Evolutionary conservation across 2,797 vertebrate species (phyloP).

Genomic region (Morelia viridis): DNA sequence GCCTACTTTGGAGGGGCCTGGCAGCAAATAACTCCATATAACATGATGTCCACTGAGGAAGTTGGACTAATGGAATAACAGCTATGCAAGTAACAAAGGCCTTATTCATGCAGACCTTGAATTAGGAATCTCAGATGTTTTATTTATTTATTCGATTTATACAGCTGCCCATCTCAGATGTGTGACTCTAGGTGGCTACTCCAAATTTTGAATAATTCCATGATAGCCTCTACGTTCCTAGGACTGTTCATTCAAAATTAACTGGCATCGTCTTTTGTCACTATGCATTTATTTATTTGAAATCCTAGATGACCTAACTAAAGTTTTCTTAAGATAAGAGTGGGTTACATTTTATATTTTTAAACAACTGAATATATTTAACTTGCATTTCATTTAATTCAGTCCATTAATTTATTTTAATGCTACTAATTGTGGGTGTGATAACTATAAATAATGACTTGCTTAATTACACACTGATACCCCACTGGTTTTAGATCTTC

Average conservation of each 20-base stretch:
- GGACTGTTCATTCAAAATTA: background rate
- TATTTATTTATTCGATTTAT: background rate
- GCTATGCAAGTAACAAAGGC: background rate
- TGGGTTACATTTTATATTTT: background rate
- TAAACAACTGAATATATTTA: background rate
- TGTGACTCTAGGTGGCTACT: background rate
- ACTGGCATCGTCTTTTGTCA: background rate
- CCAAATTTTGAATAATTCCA: background rate
- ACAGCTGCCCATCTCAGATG: background rate
- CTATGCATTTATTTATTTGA: background rate
- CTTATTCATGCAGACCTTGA: background rate
- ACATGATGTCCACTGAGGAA: background rate
- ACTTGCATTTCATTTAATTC: conserved; percentile 3
- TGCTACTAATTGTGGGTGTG: background rate
- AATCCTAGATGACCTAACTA: background rate
- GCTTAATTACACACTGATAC: conserved; percentile 23
- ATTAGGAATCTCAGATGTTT: background rate
- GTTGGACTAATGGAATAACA: background rate
- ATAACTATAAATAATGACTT: conserved; percentile 30
- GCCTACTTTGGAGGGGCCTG: background rate
- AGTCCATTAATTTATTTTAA: conserved; percentile 16
- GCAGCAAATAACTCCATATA: background rate
- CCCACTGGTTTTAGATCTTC: conserved; percentile 30
- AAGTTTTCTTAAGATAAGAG: background rate
- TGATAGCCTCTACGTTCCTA: background rate